A percentile compares a stretch with the other conserved stretches of the same genome.
Conservation (phyloP, 2,888 invertebrate genomes). For the Melieria picta region DNA sequence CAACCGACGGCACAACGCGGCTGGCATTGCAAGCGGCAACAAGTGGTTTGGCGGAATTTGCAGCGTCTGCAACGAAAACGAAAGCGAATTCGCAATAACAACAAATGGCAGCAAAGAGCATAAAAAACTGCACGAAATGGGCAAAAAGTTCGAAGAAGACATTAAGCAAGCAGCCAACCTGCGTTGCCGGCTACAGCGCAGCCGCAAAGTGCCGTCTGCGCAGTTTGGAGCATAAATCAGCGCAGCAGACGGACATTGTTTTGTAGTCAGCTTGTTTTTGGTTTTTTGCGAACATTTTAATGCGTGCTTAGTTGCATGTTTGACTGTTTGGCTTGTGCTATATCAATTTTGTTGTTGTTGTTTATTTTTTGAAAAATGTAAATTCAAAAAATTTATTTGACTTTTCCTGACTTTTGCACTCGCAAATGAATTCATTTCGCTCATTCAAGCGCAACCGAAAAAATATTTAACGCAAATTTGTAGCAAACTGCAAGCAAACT, state of each 20-base stretch:
- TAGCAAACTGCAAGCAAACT: too few species aligned
- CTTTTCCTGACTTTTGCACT: neutral
- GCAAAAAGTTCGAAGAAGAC: neutral
- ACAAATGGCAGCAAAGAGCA: too few species aligned
- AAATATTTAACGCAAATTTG: neutral
- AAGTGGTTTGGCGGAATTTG: neutral
- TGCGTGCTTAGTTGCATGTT: too few species aligned
- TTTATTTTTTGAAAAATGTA: neutral
- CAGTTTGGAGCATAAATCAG: neutral
- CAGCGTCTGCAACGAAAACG: neutral
- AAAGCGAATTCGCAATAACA: neutral
- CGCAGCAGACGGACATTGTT: neutral
- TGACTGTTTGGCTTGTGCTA: neutral
- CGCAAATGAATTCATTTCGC: slow-evolving; percentile 7
- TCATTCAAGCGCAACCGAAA: neutral
- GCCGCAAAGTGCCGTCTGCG: neutral
- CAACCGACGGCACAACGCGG: slow-evolving; percentile 42
- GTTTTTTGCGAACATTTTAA: too few species aligned
- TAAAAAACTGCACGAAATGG: neutral
- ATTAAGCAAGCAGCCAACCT: neutral
- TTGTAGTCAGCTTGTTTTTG: too few species aligned
- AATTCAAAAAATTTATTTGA: neutral
- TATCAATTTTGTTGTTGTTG: neutral
- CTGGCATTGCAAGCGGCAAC: slow-evolving; percentile 42
- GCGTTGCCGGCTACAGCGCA: neutral